Base-by-base conservation (phyloP, 35 echinoderm and acorn worm genomes). In the Antedon bifida region DNA sequence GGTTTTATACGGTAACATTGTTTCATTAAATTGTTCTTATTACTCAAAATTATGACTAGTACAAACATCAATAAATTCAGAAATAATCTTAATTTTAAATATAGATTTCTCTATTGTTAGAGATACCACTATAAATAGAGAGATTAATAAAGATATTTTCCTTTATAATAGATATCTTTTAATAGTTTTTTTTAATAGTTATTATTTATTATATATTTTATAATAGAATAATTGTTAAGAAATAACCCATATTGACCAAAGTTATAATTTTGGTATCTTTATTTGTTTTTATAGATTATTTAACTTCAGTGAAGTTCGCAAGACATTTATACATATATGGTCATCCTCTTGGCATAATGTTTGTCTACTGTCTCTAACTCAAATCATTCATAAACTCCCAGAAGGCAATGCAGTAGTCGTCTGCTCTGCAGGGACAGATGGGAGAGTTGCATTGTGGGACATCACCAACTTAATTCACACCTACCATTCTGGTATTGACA, bases 391-490 rank as follows among this genome's bases (percentile, higher is more conserved):
- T 29, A 77, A 77, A 32, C 34, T 34, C 16, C 31, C 32, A 36
- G 2, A 34, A 10, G 34, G n/a, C 3, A 80, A 80, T 80, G 78
- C 36, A 4, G 78, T 16, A 38, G 34, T 80, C 16, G 33, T 80
- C 33, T 80, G 16, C 34, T 36, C 78, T 12, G 78, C 33, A 36
- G 78, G 32, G n/a, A 80, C 78, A 35, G 78, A 80, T 80, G 78
- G 78, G n/a, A 80, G 78, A 80, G 35, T 80, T 2, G 78, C 78
- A 80, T 80, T 34, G 33, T 80, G 78, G 78, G 78, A 80, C 3
- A 39, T 80, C 10, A 80, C 36, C 33, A 34, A 17, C 10, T 8
- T 38, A 5, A 80, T 39, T 36, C 0, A 36, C 2, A 35, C 36
- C 17, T 38, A 80, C 36, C 19, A 30, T 16, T 17, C 12, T 35